These are phyloP conservation scores for Lymantria monacha DNA, from an alignment of 2,888 invertebrate genomes.

Conservation along the genomic window DNA sequence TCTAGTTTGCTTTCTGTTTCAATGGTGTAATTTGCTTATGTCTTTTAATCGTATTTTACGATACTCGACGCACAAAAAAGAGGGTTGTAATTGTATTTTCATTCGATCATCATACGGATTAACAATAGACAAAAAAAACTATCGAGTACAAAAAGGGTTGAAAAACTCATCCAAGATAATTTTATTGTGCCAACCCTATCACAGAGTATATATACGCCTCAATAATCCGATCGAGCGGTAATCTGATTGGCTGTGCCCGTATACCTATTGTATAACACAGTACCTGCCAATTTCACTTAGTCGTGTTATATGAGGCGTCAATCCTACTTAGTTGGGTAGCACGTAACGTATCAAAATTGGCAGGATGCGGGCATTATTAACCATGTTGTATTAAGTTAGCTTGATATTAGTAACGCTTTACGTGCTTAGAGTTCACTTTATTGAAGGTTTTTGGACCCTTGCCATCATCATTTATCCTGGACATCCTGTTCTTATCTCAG, in stretches of 20 bases:
- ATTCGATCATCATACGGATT: too few species aligned
- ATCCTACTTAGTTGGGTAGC: conserved; percentile 18
- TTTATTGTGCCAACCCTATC: conserved; percentile 1
- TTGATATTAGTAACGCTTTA: conserved; percentile 15
- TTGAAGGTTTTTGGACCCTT: background rate
- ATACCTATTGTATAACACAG: conserved; percentile 9
- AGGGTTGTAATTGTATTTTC: too few species aligned
- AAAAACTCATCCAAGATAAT: too few species aligned
- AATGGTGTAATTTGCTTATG: too few species aligned
- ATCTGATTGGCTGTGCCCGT: conserved; percentile 26
- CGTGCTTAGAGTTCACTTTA: background rate
- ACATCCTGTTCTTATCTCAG: too few species aligned
- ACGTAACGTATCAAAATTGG: conserved; percentile 9
- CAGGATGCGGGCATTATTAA: conserved; percentile 20
- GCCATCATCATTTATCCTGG: too few species aligned
- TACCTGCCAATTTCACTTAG: conserved; percentile 36
- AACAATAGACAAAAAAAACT: too few species aligned
- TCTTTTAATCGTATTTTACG: too few species aligned
- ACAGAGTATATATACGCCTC: conserved; percentile 9
- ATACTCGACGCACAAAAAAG: too few species aligned
- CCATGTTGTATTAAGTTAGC: conserved; percentile 1
- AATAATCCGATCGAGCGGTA: conserved; percentile 32
- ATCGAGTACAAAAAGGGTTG: too few species aligned
- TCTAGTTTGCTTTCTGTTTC: too few species aligned
- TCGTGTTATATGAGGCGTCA: conserved; percentile 23